Conservation (phyloP, 2,113 vertebrate genomes). For the Eolophus roseicapilla region DNA sequence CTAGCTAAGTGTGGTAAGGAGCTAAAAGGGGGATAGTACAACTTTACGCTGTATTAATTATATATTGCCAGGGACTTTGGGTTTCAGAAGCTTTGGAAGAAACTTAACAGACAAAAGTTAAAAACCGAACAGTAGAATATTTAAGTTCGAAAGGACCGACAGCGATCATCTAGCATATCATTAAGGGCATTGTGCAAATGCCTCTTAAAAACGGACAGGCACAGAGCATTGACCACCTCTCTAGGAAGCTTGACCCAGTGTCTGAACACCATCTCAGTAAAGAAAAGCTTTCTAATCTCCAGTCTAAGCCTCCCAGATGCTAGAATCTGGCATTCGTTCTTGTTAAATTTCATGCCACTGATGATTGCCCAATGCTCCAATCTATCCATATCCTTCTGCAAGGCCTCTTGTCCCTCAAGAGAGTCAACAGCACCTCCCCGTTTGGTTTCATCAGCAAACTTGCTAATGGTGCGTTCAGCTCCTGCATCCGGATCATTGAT, state of each 20-base stretch:
- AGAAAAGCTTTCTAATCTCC: not conserved
- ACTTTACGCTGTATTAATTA: not conserved
- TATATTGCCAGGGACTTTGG: not conserved
- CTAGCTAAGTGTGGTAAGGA: not conserved
- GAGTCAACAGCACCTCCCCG: not conserved
- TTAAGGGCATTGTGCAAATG: not conserved
- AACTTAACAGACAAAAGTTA: not conserved
- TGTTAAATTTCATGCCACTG: not conserved
- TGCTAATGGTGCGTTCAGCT: not conserved
- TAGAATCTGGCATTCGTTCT: not conserved
- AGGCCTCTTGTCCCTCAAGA: not conserved
- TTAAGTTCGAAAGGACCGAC: not conserved
- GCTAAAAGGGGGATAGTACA: not conserved
- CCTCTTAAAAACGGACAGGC: not conserved
- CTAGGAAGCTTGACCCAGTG: not conserved
- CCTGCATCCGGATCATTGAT: not conserved
- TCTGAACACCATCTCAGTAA: not conserved
- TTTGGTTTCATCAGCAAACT: not conserved
- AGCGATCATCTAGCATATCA: accelerated
- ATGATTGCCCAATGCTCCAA: not conserved
- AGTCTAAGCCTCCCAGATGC: not conserved
- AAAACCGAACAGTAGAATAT: not conserved
- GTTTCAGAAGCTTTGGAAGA: not conserved
- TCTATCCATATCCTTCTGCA: not conserved
- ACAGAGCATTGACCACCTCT: accelerated